phyloP scores from a whole-genome alignment of 1,140 invertebrate species.

The Ceratina japonica region DNA sequence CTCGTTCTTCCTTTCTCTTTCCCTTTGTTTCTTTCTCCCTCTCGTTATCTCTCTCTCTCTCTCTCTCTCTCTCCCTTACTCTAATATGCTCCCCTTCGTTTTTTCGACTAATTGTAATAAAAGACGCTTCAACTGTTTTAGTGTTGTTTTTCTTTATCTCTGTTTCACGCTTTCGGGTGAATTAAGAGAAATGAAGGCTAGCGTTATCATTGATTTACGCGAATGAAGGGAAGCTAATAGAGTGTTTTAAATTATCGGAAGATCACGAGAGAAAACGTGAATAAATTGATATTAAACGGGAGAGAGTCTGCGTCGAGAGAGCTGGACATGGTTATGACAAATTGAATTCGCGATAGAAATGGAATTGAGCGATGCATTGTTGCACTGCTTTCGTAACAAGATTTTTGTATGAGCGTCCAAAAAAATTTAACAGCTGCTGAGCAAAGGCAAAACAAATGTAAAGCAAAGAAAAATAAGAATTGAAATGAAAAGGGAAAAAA shows the following conservation, averaged over 20 bases:
- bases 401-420: neutral
- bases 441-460: constrained; percentile 33
- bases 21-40: constrained; percentile 7
- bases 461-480: constrained; percentile 46
- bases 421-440: neutral
- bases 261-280: constrained; percentile 51
- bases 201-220: neutral
- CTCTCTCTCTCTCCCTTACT: constrained; percentile 36
- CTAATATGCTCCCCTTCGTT: constrained; percentile 26
- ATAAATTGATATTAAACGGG: constrained; percentile 15
- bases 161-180: neutral
- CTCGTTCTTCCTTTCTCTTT: neutral
- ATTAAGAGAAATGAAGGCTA: too few relatives aligned
- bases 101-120: neutral
- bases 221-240: constrained; percentile 34
- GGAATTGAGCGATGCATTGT: constrained; percentile 33
- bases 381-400: neutral
- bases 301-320: constrained; percentile 56
- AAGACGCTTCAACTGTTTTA: constrained; percentile 2
- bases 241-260: constrained; percentile 21
- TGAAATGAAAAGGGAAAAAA: constrained; percentile 21
- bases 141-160: neutral
- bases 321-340: constrained; percentile 38
- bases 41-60: constrained; percentile 34
- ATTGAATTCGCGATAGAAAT: constrained; percentile 37